Conservation (phyloP, 2,113 vertebrate species). For the rabbit (Oryctolagus cuniculus) region mOryCun1.1 NC_091437.1:58192001-58192500, state of each 20-base stretch:
- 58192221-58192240: neutral
- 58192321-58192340: neutral
- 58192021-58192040: neutral
- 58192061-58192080: neutral
- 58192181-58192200: neutral
- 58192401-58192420: no score
- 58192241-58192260: rapidly evolving
- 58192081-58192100: neutral
- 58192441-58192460: neutral
- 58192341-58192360: neutral
- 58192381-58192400: no score
- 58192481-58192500: neutral
- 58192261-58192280: rapidly evolving
- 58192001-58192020: neutral
- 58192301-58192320: neutral
- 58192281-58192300: neutral
- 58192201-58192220: neutral
- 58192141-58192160: neutral
- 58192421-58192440: neutral
- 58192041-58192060: neutral
- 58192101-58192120: no score
- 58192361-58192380: rapidly evolving
- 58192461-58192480: neutral
- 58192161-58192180: no score
- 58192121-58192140: neutral